Evolutionary conservation across 2,113 vertebrate genomes (phyloP).

Genomic region (Dunckerocampus dactyliophorus): DNA sequence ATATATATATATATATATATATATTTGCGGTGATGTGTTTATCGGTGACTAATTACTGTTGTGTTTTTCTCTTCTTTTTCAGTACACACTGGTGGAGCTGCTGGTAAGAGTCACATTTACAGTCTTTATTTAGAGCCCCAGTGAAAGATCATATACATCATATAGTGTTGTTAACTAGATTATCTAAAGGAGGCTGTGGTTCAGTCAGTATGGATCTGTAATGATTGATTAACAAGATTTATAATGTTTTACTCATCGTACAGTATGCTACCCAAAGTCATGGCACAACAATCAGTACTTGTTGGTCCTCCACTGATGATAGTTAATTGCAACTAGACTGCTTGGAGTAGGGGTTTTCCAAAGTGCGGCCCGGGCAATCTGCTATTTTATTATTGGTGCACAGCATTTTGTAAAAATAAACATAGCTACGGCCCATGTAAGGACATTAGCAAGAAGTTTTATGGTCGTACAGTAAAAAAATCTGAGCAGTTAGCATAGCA

Average conservation of each 20-base stretch:
- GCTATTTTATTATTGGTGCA: too few relatives aligned
- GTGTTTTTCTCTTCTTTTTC: constrained; percentile 33
- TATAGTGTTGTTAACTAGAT: background rate
- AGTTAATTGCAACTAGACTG: background rate
- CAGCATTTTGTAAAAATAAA: too few relatives aligned
- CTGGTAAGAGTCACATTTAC: constrained; percentile 52
- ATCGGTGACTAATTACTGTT: background rate
- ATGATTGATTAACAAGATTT: too few relatives aligned
- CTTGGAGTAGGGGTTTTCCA: too few relatives aligned
- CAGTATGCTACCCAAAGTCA: background rate
- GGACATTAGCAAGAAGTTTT: too few relatives aligned
- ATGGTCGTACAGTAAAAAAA: too few relatives aligned
- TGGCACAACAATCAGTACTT: too few relatives aligned
- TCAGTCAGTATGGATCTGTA: background rate
- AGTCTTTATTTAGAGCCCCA: background rate
- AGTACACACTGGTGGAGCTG: constrained; percentile 67
- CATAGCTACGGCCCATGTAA: too few relatives aligned
- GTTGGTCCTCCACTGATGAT: background rate
- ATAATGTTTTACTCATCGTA: background rate
- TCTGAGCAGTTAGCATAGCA: too few relatives aligned
- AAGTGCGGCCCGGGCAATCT: too few relatives aligned
- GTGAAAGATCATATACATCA: background rate
- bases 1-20: too few relatives aligned
- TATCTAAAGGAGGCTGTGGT: background rate
- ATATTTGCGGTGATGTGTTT: background rate